Percentiles rank a stretch among this genome's conserved stretches.
Conservation (phyloP, 2,113 vertebrate genomes). For the Psettodes erumei region DNA sequence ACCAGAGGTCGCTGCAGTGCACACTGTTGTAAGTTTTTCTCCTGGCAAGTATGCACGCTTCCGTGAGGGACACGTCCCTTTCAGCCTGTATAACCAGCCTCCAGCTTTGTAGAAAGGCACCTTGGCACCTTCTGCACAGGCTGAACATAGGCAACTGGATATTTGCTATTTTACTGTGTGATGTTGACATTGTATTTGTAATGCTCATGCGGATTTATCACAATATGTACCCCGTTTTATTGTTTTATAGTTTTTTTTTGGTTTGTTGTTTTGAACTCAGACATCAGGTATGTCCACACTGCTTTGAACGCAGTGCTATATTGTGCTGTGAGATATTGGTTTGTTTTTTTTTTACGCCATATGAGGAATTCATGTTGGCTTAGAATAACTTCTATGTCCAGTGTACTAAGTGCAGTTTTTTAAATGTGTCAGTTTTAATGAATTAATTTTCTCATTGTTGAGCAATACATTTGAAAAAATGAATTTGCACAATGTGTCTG, state of each 20-base stretch:
- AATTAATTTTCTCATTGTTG: slow-evolving; percentile 65
- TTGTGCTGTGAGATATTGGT: slow-evolving; percentile 73
- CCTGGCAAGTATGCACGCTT: slow-evolving; percentile 79
- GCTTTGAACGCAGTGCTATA: slow-evolving; percentile 66
- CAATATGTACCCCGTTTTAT: slow-evolving; percentile 42
- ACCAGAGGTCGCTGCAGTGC: slow-evolving; percentile 74
- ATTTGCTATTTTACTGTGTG: slow-evolving; percentile 70
- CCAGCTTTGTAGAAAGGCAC: slow-evolving; percentile 67
- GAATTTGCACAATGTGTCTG: slow-evolving; percentile 74
- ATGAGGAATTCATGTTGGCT: slow-evolving; percentile 53
- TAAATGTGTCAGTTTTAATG: slow-evolving; percentile 64
- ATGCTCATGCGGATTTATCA: slow-evolving; percentile 63
- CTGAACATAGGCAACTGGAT: slow-evolving; percentile 69
- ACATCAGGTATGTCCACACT: slow-evolving; percentile 83
- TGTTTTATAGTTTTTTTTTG: slow-evolving; percentile 52
- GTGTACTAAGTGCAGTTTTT: slow-evolving; percentile 57
- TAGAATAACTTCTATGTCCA: slow-evolving; percentile 48
- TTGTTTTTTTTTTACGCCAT: slow-evolving; percentile 51
- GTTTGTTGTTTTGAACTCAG: slow-evolving; percentile 62
- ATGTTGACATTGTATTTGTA: slow-evolving; percentile 68
- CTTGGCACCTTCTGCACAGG: slow-evolving; percentile 52
- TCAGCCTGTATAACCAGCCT: slow-evolving; percentile 68
- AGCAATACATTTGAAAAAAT: slow-evolving; percentile 77
- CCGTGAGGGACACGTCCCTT: slow-evolving; percentile 68
- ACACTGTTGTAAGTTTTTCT: slow-evolving; percentile 78